Percentiles rank a stretch among this genome's conserved stretches.
Conservation (phyloP, 1,140 invertebrate genomes). For the Galleria mellonella region DNA sequence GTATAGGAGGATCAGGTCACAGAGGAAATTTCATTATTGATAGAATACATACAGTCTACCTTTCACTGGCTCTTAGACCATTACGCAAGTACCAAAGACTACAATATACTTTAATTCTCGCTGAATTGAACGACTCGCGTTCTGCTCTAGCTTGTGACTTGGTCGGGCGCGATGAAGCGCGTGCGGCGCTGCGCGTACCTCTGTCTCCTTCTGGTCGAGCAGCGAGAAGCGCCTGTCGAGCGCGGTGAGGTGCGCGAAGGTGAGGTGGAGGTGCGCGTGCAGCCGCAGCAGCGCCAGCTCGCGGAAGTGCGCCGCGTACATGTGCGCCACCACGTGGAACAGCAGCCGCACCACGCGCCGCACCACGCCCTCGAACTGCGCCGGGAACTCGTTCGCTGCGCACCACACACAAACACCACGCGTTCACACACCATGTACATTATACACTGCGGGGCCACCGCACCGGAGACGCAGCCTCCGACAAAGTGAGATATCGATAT, state of each 20-base stretch:
- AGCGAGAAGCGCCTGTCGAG: conserved; percentile 90
- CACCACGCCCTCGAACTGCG: conserved; percentile 94
- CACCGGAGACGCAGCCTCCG: too few relatives aligned
- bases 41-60: too few relatives aligned
- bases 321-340: conserved; percentile 98
- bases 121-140: too few relatives aligned
- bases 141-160: too few relatives aligned
- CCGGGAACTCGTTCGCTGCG: conserved; percentile 95
- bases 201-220: conserved; percentile 96
- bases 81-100: too few relatives aligned
- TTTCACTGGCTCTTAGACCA: too few relatives aligned
- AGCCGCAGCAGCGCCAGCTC: conserved; percentile 93
- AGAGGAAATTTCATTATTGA: too few relatives aligned
- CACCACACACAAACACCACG: conserved; percentile 21
- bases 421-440: background rate
- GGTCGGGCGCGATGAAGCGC: too few relatives aligned
- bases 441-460: too few relatives aligned
- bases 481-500: too few relatives aligned
- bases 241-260: conserved; percentile 96
- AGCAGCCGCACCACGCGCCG: conserved; percentile 96
- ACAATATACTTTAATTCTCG: too few relatives aligned
- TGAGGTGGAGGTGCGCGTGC: conserved; percentile 95
- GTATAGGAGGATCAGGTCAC: too few relatives aligned
- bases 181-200: conserved; percentile 82
- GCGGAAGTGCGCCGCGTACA: conserved; percentile 98